Evolutionary conservation across 2,113 vertebrate species (phyloP).

Genomic region (Xenopus borealis): DNA sequence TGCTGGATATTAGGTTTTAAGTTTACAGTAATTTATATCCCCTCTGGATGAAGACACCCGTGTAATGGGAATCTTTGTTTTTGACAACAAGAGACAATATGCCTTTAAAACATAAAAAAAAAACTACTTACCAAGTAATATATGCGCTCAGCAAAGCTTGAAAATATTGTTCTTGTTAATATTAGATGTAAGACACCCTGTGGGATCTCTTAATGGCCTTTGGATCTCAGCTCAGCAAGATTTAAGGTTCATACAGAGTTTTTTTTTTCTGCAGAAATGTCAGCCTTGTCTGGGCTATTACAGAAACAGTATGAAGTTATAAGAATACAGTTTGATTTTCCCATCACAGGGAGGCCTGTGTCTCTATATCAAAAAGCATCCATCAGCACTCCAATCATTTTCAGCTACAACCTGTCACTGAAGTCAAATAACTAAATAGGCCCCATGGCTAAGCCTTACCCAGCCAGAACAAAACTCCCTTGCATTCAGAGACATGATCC

Average conservation of each 20-base stretch:
- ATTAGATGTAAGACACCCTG: slow-evolving; percentile 40
- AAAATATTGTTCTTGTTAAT: slow-evolving; percentile 35
- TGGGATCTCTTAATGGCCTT: slow-evolving; percentile 43
- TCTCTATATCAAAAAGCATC: slow-evolving; percentile 28
- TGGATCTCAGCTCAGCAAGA: slow-evolving; percentile 33
- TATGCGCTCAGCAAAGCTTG: slow-evolving; percentile 10
- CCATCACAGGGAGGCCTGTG: slow-evolving; percentile 9
- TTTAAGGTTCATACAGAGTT: neutral
- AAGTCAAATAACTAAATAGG: slow-evolving; percentile 9
- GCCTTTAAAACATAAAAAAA: slow-evolving; percentile 22
- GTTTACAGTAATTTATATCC: too few relatives aligned
- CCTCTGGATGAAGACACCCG: too few relatives aligned
- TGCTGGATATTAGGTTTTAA: too few relatives aligned
- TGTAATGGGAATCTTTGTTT: too few relatives aligned
- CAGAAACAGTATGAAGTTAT: slow-evolving; percentile 22
- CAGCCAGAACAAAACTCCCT: neutral
- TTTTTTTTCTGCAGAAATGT: neutral
- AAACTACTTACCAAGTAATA: neutral
- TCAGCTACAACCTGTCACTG: slow-evolving; percentile 19
- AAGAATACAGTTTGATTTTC: slow-evolving; percentile 5
- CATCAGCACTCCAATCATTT: slow-evolving; percentile 24
- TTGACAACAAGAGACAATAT: neutral
- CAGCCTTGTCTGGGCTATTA: neutral
- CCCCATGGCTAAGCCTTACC: neutral
- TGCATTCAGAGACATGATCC: slow-evolving; percentile 17